Conservation (phyloP, 2,797 vertebrate species). For the Notolepis coatsorum region DNA sequence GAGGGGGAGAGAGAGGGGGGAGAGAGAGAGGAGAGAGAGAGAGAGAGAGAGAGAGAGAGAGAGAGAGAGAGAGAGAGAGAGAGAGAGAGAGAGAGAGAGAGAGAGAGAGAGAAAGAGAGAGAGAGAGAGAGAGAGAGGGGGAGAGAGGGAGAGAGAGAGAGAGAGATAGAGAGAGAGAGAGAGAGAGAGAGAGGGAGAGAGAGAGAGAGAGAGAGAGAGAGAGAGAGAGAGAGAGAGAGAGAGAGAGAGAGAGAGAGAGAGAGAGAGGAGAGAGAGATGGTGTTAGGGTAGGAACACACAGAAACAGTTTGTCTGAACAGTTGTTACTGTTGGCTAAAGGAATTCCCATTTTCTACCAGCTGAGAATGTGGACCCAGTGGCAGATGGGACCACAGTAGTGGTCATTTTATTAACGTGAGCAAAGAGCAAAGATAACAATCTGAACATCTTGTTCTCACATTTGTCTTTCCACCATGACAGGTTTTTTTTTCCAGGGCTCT, state of each 20-base stretch:
- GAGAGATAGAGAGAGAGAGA: too few species aligned
- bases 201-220: neutral
- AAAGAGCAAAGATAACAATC: neutral
- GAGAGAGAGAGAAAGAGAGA: neutral
- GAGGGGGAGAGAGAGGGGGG: too few species aligned
- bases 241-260: neutral
- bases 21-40: conserved; percentile 28
- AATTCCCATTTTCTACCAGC: neutral
- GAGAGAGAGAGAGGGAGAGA: too few species aligned
- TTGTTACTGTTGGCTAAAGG: neutral
- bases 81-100: neutral
- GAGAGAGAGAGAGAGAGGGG: neutral
- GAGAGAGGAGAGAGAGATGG: neutral
- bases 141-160: too few species aligned
- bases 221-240: neutral
- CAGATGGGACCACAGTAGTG: neutral
- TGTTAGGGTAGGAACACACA: conserved; percentile 1
- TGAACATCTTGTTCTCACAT: neutral
- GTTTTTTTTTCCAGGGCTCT: too few species aligned
- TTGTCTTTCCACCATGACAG: neutral
- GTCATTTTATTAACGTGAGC: neutral
- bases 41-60: conserved; percentile 7
- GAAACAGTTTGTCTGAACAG: neutral
- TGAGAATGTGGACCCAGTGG: neutral
- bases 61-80: neutral